Base-by-base conservation (phyloP, 1,140 invertebrate genomes). In the Aphelenchoides besseyi region DNA sequence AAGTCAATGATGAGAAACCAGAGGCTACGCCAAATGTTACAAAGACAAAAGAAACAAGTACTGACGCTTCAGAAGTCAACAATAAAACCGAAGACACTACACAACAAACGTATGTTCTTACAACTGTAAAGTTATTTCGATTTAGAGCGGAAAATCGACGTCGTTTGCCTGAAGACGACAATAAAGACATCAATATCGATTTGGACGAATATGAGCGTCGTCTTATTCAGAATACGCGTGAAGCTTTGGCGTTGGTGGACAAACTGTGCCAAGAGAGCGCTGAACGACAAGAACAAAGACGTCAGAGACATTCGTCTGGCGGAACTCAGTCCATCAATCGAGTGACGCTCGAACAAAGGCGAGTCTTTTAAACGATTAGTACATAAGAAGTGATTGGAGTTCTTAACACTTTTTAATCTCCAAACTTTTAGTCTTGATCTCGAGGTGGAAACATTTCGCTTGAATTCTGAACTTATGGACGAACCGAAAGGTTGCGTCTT, bases 161-260 rank as follows among this genome's bases (percentile, higher is more conserved):
- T n/a, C n/a, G n/a, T n/a, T n/a, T n/a, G n/a, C n/a, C 5, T 59
- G 18, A 28, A 33, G 55, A 59, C 55, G 55, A 59, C 5, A 33
- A 59, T 18, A 28, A 23, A 29, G 55, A 59, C 18, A 12, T 59
- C 5, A 59, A 66, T 53, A 29, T 35, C 9, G 63, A 35, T 33
- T 57, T 74, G 35, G 72, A 74, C 16, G 72, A 77, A 41, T 74
- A 74, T 61, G 72, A 76, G 32, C 26, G 26, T 29, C 69, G 61
- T 23, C 30, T 74, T 28, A 63, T 73, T 5, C 30, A 32, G 54
- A 74, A 76, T 35, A 78, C 72, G 3, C 57, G 55, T 30, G 72
- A 74, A 36, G 72, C 72, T 5, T 37, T 74, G 29, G 74, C 73
- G 28, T 53, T 74, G 18, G 72, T 74, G 32, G 67, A 74, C 61